These are phyloP conservation scores for Tryphoninae sp. DNA, from an alignment of 2,888 invertebrate genomes.

Conservation along the genomic window DNA sequence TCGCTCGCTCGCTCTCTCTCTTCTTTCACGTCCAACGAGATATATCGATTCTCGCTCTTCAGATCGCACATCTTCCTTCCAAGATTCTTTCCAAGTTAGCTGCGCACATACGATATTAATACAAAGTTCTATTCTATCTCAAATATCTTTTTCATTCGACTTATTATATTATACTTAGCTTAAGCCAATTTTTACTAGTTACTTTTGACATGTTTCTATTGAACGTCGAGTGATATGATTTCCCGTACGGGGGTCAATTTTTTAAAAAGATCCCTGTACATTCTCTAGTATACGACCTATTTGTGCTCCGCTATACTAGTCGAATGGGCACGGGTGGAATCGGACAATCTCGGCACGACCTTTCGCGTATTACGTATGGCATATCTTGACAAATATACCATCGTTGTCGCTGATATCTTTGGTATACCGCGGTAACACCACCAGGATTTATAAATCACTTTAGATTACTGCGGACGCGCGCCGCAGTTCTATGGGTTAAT, in stretches of 20 bases:
- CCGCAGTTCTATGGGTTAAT: constrained; percentile 34
- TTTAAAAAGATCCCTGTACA: neutral
- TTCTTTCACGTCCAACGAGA: constrained; percentile 63
- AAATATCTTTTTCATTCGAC: neutral
- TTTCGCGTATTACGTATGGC: constrained; percentile 35
- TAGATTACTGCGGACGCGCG: constrained; percentile 58
- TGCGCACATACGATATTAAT: constrained; percentile 22
- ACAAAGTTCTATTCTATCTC: neutral
- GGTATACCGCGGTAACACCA: constrained; percentile 38
- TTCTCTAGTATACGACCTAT: neutral
- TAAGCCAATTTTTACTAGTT: too few relatives aligned
- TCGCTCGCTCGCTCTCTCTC: constrained; percentile 9
- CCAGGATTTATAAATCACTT: constrained; percentile 59
- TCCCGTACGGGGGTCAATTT: neutral
- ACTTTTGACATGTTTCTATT: too few relatives aligned
- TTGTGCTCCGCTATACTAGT: neutral
- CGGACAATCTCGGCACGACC: constrained; percentile 39
- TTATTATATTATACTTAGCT: too few relatives aligned
- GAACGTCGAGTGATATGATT: too few relatives aligned
- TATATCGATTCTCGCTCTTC: constrained; percentile 61
- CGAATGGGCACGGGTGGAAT: constrained; percentile 11
- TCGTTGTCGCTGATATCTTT: constrained; percentile 16
- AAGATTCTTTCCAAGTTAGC: constrained; percentile 41
- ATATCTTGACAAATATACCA: constrained; percentile 54
- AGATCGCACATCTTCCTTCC: constrained; percentile 50